Evolutionary conservation across 2,888 invertebrate genomes (phyloP), one percentile per base, ranked within the genome.

Genomic region (Acanthosoma haemorrhoidale): DNA sequence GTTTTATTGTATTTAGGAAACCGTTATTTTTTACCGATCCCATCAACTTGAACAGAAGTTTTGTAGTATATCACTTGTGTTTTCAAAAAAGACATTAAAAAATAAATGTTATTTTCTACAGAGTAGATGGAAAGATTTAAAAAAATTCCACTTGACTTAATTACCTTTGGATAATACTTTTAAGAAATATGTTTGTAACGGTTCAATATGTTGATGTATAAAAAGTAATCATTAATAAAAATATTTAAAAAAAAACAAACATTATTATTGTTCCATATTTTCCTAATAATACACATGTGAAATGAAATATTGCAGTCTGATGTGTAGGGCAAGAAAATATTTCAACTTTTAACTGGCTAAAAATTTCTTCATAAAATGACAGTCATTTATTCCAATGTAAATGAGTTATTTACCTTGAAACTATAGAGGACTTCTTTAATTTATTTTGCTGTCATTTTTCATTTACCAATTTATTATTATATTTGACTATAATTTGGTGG

Each of bases 131-230:
- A 43, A 18, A 21, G n/a, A 43, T 43, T 18, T 4, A 43, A 21
- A 43, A 43, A 43, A 43, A 43, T n/a, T 51, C 18, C 51, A 51
- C 51, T 51, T 51, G 51, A 5, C 29, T 25, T 51, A 51, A 51
- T n/a, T 51, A 51, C 29, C 51, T 51, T 51, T 51, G 51, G 51
- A 51, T 25, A 51, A 25, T 51, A 51, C 51, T 13, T 51, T 51
- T 51, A 51, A 51, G 51, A 51, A 51, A 51, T 25, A 72, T 59
- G 70, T 73, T 71, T 73, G 72, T 73, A 73, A 73, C 69, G 63
- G 69, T 73, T 73, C 71, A 71, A 61, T 72, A 73, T 73, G 72
- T 73, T 73, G 71, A 73, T 73, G 72, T 73, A 71, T 71, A 71
- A 71, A 70, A 72, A 63, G 59, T 61, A 64, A 68, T 63, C 63